These are phyloP conservation scores for Tinea trinotella DNA, from an alignment of 2,888 invertebrate genomes.

Conservation along the genomic window DNA sequence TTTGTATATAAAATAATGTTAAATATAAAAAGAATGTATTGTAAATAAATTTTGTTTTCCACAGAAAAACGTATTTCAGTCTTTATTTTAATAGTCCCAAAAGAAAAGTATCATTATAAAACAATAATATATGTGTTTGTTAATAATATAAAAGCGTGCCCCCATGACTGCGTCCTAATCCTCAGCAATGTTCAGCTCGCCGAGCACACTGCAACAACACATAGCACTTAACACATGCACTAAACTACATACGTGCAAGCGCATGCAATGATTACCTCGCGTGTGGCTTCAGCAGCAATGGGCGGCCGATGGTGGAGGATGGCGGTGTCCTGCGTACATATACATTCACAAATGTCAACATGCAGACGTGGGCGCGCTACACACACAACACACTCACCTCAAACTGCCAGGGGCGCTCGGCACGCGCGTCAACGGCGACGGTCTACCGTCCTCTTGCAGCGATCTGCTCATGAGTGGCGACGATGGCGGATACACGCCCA, in stretches of 20 bases:
- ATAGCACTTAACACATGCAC: constrained; percentile 28
- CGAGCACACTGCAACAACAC: constrained; percentile 63
- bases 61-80: too few species aligned
- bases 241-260: constrained; percentile 22
- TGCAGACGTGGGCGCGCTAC: constrained; percentile 22
- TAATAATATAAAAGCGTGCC: too few species aligned
- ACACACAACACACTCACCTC: constrained; percentile 75
- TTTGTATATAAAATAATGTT: too few species aligned
- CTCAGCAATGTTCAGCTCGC: constrained; percentile 66
- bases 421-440: constrained; percentile 67
- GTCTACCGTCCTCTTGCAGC: constrained; percentile 43
- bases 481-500: constrained; percentile 70
- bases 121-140: too few species aligned
- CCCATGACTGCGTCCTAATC: constrained; percentile 37
- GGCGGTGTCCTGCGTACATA: constrained; percentile 43
- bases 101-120: too few species aligned
- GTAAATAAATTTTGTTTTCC: too few species aligned
- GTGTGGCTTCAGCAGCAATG: constrained; percentile 40
- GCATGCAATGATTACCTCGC: constrained; percentile 64
- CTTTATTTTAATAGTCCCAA: too few species aligned
- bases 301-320: constrained; percentile 27
- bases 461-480: constrained; percentile 65
- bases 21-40: too few species aligned
- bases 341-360: background rate
- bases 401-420: constrained; percentile 85